Conservation (phyloP, 2,797 vertebrate species). For the Molossus alvarezi region DNA sequence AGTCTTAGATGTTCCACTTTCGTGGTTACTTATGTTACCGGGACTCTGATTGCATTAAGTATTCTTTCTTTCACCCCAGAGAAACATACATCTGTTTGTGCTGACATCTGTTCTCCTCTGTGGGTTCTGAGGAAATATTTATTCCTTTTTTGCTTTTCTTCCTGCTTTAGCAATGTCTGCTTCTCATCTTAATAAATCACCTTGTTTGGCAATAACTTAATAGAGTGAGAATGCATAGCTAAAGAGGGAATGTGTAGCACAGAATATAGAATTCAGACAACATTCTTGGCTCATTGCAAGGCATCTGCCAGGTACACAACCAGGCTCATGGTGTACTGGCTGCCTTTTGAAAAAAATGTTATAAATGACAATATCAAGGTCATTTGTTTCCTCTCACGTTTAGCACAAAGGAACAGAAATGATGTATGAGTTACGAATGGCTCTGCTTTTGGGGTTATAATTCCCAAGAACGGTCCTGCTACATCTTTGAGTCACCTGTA, state of each 20-base stretch:
- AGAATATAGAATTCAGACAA: slow-evolving; percentile 53
- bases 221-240: slow-evolving; percentile 71
- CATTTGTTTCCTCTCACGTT: background rate
- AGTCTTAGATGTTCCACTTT: slow-evolving; percentile 48
- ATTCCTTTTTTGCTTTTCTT: slow-evolving; percentile 81
- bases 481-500: background rate
- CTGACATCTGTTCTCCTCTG: slow-evolving; percentile 85
- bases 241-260: slow-evolving; percentile 51
- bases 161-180: slow-evolving; percentile 82
- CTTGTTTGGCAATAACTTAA: slow-evolving; percentile 80
- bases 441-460: background rate
- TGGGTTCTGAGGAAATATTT: slow-evolving; percentile 83
- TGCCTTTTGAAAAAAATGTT: slow-evolving; percentile 33
- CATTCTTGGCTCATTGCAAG: background rate
- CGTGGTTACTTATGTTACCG: slow-evolving; percentile 56
- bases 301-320: background rate
- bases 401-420: background rate
- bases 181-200: slow-evolving; percentile 86
- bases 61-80: slow-evolving; percentile 75
- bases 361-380: background rate
- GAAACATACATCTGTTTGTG: slow-evolving; percentile 83
- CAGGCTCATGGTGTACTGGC: background rate
- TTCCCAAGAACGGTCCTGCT: background rate
- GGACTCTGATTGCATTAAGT: slow-evolving; percentile 82
- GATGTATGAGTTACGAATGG: background rate